Evolutionary conservation across 2,113 vertebrate genomes (phyloP), one percentile per base, ranked within the genome.

Genomic region (Rhodinocichla rosea): DNA sequence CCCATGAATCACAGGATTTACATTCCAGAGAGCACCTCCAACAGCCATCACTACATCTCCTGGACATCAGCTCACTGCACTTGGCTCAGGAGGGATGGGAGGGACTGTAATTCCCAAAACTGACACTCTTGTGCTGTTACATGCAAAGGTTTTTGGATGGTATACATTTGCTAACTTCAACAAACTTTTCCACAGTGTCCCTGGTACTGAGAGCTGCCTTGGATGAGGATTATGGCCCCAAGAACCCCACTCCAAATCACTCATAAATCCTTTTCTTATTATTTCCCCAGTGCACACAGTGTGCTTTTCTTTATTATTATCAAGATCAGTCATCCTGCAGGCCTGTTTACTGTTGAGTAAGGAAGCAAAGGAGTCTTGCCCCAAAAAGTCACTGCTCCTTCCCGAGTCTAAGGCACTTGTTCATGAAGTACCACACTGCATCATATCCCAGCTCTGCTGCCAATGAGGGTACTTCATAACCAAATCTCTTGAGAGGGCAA

Each of bases 161-260:
- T 4, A 11, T 11, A 12, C 5, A 11, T 40, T 32, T 39, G 16
- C 16, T 68, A 57, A 69, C 32, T 40, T 59, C 21, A 79, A 17
- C 24, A 42, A 33, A 23, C 32, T 57, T 39, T n/a, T 37, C 49
- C 40, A 64, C 47, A 21, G 33, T 0, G 0, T 50, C 80, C 23
- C 50, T 55, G 35, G 18, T 35, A 57, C 42, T 1, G 1, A 70
- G 44, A 83, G 24, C 19, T 86, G 23, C 26, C 24, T 45, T 1
- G 0, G 28, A 52, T 2, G 1, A 82, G 22, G 56, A 79, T 32
- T 50, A 22, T 0, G 0, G 39, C 21, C 33, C 7, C 2, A 7
- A 70, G 47, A 90, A 92, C 30, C 42, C 47, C 39, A 64, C 68
- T 90, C 24, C 27, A 90, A 77, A 59, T 19, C 52, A 78, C 69